These are phyloP conservation scores for Catostylus mosaicus DNA, from an alignment of 30 jellyfish, hydroid and myxozoan genomes.

Conservation along the genomic window DNA sequence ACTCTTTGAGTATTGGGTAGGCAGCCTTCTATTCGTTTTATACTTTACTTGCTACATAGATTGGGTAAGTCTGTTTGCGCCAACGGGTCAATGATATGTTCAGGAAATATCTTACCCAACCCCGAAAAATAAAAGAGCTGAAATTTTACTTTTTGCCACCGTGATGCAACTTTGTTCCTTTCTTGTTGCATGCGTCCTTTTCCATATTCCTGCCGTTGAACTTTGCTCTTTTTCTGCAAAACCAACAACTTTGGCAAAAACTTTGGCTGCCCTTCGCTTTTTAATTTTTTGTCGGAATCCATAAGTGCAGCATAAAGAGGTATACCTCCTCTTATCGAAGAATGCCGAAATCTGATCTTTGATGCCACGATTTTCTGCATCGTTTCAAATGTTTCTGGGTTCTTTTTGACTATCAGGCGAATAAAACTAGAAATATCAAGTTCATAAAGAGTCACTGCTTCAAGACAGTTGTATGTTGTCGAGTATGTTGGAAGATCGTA, in stretches of 20 bases:
- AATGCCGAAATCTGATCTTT: conserved; percentile 65
- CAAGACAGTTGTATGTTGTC: conserved; percentile 72
- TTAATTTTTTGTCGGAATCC: conserved; percentile 9
- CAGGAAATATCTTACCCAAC: neutral
- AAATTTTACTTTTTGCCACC: conserved; percentile 47
- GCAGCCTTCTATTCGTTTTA: no score
- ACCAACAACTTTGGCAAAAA: conserved; percentile 18
- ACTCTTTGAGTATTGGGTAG: no score
- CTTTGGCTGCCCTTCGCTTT: conserved; percentile 18
- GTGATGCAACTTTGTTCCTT: neutral
- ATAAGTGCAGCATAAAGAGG: conserved; percentile 78
- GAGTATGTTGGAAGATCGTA: conserved; percentile 59
- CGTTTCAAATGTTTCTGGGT: conserved; percentile 86
- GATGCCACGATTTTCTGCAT: conserved; percentile 68
- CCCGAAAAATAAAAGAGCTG: no score
- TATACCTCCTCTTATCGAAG: conserved; percentile 67
- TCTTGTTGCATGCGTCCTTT: conserved; percentile 3
- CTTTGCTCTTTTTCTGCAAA: conserved; percentile 25
- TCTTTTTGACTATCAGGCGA: conserved; percentile 83
- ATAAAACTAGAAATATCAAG: conserved; percentile 71
- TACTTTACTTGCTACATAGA: no score
- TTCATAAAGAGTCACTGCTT: conserved; percentile 69
- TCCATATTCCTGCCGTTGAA: neutral
- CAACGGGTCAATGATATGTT: neutral
- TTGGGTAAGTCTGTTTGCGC: neutral